Base-by-base conservation (phyloP, 2,113 vertebrate species). In the Eulemur rufifrons region DNA sequence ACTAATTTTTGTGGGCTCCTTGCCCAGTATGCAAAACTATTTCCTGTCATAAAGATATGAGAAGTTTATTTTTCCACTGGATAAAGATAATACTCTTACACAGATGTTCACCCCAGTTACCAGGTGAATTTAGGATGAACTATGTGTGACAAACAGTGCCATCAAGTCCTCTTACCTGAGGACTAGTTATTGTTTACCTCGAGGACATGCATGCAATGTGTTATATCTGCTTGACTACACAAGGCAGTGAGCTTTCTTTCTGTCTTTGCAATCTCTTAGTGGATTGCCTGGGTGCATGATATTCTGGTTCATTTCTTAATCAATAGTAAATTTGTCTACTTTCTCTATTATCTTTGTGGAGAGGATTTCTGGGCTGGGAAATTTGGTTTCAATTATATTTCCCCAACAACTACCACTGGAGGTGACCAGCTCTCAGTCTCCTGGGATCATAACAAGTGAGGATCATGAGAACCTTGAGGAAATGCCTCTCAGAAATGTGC, bases 201-300 rank as follows among this genome's bases (percentile, higher is more conserved):
- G 45, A 34, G 63, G 29, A 37, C 52, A 6, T 1, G 34, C 5
- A 3, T 1, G 1, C 14, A 3, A 7, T 4, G 47, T 39, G 61
- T 21, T 10, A 1, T 18, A 7, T 21, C 54, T 27, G n/a, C 61
- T 32, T 50, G 86, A 12, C 2, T 3, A 0, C 2, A 1, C 2
- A 9, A 11, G 9, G 64, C 3, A 13, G 0, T 25, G 17, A n/a
- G 78, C 10, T 27, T 27, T 25, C 47, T n/a, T 42, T 91, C 69
- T 18, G 11, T 45, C 34, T 45, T 9, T 9, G 73, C 47, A 6
- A 0, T 45, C 32, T 47, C 42, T 64, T 27, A 25, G 77, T 17
- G 15, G 25, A 17, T 64, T 21, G 52, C 37, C 45, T 10, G 18
- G 23, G 20, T 18, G 37, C 11, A 2, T 27, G 42, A 11, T 8